phyloP scores from a whole-genome alignment of 2,888 invertebrate species.

The Pollenia labialis region DNA sequence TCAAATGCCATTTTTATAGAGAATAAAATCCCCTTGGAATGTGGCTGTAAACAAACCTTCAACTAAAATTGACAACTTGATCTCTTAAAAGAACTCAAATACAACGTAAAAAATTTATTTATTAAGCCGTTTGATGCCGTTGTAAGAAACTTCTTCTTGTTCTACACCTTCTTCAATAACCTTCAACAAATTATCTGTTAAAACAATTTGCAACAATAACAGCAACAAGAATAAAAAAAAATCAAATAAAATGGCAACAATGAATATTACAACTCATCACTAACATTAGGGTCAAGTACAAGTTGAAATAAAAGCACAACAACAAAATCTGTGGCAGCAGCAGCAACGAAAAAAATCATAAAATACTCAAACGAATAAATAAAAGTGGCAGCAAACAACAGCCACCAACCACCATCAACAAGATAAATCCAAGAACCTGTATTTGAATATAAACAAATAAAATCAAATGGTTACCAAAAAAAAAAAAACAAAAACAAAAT shows the following conservation, averaged over 20 bases:
- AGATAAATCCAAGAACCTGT: slow-evolving; percentile 28
- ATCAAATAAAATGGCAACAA: slow-evolving; percentile 57
- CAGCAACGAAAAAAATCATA: slow-evolving; percentile 18
- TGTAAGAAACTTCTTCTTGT: slow-evolving; percentile 54
- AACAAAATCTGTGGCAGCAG: slow-evolving; percentile 36
- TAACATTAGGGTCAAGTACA: slow-evolving; percentile 72
- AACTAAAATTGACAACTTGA: slow-evolving; percentile 59
- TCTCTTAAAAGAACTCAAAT: slow-evolving; percentile 45
- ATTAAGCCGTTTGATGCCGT: slow-evolving; percentile 25
- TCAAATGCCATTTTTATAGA: slow-evolving; percentile 5
- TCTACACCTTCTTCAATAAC: slow-evolving; percentile 63
- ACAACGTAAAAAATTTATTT: slow-evolving; percentile 32
- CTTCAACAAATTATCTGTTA: slow-evolving; percentile 56
- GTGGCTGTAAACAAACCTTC: slow-evolving; percentile 49
- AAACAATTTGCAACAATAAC: slow-evolving; percentile 36
- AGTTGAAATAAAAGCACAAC: slow-evolving; percentile 65
- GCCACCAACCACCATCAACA: slow-evolving; percentile 22
- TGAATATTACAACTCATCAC: slow-evolving; percentile 60
- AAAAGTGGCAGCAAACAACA: slow-evolving; percentile 22
- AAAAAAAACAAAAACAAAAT: slow-evolving; percentile 1
- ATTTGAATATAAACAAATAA: slow-evolving; percentile 53
- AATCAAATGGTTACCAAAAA: slow-evolving; percentile 60
- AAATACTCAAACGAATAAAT: slow-evolving; percentile 8
- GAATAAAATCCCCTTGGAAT: slow-evolving; percentile 29
- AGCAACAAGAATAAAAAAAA: background rate